Percentiles rank a stretch among this genome's conserved stretches.
Conservation (phyloP, 2,113 vertebrate genomes). For the Harpagus bidentatus region DNA sequence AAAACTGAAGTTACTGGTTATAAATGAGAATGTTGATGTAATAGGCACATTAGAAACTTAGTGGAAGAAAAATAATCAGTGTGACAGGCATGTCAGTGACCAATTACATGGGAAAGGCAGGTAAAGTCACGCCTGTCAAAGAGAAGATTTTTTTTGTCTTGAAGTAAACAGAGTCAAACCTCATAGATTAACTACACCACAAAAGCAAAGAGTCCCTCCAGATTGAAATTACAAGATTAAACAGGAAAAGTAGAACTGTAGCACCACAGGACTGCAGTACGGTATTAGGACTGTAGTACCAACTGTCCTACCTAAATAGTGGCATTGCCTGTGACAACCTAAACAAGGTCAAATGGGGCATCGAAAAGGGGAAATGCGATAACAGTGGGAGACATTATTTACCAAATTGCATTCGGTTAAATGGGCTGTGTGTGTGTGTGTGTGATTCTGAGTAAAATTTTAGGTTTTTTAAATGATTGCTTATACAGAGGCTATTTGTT, state of each 20-base stretch:
- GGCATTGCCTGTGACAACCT: neutral
- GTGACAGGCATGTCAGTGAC: neutral
- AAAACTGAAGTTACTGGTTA: neutral
- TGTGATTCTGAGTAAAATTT: neutral
- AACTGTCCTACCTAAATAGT: neutral
- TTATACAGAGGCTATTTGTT: neutral
- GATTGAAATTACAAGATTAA: neutral
- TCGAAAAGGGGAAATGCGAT: neutral
- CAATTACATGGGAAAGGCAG: neutral
- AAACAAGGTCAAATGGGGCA: neutral
- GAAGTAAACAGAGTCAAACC: neutral
- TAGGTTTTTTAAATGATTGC: neutral
- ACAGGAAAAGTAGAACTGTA: neutral
- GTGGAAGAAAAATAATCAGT: neutral
- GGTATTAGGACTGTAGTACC: neutral
- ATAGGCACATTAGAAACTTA: neutral
- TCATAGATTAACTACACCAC: neutral
- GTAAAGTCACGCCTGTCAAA: neutral
- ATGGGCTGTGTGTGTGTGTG: neutral
- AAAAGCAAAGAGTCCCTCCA: neutral
- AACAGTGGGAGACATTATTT: neutral
- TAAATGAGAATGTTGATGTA: neutral
- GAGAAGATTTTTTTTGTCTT: neutral
- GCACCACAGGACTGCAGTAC: neutral
- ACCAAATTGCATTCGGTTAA: neutral